Percentiles rank a stretch among this genome's conserved stretches.
phyloP scores from a whole-genome alignment of 2,888 invertebrate species.

The Gastracanthus pulcherrimus region DNA sequence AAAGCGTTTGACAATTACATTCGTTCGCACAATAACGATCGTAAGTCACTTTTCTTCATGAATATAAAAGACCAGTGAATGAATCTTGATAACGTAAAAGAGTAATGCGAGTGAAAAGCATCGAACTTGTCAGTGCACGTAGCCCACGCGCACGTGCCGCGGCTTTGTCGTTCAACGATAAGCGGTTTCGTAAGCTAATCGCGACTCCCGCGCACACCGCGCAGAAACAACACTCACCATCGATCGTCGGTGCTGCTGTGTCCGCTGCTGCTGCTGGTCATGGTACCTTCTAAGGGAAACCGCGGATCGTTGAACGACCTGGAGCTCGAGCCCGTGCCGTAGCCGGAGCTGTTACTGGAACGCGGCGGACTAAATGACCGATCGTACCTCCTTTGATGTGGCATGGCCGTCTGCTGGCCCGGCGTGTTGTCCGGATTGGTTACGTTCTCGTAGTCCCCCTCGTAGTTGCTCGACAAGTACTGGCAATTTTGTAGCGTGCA shows the following conservation, averaged over 20 bases:
- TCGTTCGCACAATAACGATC: too few relatives aligned
- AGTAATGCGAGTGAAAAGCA: not conserved
- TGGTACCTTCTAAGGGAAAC: slow-evolving; percentile 79
- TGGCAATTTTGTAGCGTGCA: slow-evolving; percentile 83
- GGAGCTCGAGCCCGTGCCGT: slow-evolving; percentile 85
- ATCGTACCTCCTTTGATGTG: slow-evolving; percentile 85
- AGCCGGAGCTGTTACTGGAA: slow-evolving; percentile 90
- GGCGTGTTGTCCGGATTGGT: slow-evolving; percentile 78
- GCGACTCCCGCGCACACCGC: slow-evolving; percentile 28
- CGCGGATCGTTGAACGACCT: slow-evolving; percentile 76
- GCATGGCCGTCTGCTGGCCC: slow-evolving; percentile 78
- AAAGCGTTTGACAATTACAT: too few relatives aligned
- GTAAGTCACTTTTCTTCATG: not conserved
- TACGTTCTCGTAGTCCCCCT: slow-evolving; percentile 85
- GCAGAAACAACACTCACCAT: slow-evolving; percentile 78
- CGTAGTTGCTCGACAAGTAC: slow-evolving; percentile 81
- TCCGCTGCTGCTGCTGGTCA: slow-evolving; percentile 83
- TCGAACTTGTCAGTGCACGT: slow-evolving; percentile 9
- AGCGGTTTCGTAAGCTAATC: slow-evolving; percentile 66
- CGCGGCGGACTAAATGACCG: slow-evolving; percentile 88
- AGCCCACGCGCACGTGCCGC: not conserved
- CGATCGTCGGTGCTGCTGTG: slow-evolving; percentile 83
- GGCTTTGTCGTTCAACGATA: slow-evolving; percentile 61
- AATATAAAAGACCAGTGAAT: not conserved
- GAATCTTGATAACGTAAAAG: not conserved